phyloP scores from a whole-genome alignment of 2,113 vertebrate species.

The Prunella himalayana region DNA sequence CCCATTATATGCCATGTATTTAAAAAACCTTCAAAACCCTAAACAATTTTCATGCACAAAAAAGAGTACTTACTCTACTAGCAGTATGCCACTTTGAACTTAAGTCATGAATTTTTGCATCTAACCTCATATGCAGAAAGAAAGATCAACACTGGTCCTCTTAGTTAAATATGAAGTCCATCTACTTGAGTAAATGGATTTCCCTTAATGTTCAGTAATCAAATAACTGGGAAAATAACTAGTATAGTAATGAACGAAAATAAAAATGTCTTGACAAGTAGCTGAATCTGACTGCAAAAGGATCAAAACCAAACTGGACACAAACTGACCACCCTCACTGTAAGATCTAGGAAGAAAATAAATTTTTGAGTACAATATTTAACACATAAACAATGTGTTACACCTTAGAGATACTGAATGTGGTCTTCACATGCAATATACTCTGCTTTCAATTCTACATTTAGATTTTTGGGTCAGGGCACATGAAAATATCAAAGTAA shows the following conservation, averaged over 20 bases:
- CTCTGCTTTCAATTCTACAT: background rate
- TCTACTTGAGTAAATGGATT: background rate
- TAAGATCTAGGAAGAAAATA: background rate
- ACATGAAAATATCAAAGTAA: background rate
- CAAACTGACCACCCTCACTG: background rate
- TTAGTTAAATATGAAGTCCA: background rate
- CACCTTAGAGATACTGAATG: background rate
- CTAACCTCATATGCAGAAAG: background rate
- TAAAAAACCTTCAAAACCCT: background rate
- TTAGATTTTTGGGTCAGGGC: background rate
- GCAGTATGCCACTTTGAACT: background rate
- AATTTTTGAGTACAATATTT: background rate
- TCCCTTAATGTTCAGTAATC: background rate
- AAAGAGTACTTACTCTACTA: background rate
- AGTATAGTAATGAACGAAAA: background rate
- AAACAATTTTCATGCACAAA: background rate
- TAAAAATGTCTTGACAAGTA: background rate
- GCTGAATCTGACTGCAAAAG: background rate
- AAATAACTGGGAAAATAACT: background rate
- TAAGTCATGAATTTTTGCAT: background rate
- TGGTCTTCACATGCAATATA: background rate
- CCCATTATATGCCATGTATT: background rate
- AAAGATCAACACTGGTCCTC: background rate
- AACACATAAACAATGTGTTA: background rate
- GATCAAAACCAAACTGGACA: background rate